Conservation (phyloP, 2,113 vertebrate genomes). For the Calyptomena viridis region DNA sequence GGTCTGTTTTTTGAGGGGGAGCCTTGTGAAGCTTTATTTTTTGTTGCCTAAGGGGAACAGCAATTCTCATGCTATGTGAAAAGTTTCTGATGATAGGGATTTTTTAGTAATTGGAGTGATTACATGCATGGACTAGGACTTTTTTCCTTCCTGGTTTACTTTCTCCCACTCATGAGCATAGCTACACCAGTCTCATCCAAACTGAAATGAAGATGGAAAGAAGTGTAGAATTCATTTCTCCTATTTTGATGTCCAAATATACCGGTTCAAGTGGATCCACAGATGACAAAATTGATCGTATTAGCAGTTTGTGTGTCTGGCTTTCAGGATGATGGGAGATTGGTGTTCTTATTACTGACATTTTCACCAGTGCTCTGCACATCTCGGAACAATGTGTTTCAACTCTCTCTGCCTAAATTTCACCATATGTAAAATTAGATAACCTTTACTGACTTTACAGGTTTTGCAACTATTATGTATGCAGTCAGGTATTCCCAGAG, state of each 20-base stretch:
- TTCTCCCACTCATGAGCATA: not conserved
- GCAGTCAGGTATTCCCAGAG: not conserved
- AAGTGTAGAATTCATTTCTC: not conserved
- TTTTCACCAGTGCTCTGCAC: not conserved
- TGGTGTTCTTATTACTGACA: not conserved
- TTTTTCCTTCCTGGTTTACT: not conserved
- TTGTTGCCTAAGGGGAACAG: conserved; percentile 14
- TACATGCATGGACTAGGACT: not conserved
- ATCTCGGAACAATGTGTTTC: not conserved
- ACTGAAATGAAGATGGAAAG: not conserved
- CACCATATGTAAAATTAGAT: not conserved
- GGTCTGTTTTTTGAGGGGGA: not conserved
- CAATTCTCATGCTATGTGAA: not conserved
- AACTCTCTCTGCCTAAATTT: not conserved
- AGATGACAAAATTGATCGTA: not conserved
- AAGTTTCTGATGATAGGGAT: not conserved
- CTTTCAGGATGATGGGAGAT: not conserved
- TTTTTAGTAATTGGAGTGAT: not conserved
- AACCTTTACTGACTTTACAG: conserved; percentile 13
- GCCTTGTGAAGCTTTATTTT: not conserved
- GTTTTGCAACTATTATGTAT: conserved; percentile 1
- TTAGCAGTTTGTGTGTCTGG: not conserved
- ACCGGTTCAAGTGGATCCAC: not conserved
- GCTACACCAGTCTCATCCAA: not conserved
- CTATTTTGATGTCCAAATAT: not conserved